A percentile compares a stretch with the other conserved stretches of the same genome.
Evolutionary conservation across 2,113 vertebrate species (phyloP).

Genomic region (Nettapus auritus): DNA sequence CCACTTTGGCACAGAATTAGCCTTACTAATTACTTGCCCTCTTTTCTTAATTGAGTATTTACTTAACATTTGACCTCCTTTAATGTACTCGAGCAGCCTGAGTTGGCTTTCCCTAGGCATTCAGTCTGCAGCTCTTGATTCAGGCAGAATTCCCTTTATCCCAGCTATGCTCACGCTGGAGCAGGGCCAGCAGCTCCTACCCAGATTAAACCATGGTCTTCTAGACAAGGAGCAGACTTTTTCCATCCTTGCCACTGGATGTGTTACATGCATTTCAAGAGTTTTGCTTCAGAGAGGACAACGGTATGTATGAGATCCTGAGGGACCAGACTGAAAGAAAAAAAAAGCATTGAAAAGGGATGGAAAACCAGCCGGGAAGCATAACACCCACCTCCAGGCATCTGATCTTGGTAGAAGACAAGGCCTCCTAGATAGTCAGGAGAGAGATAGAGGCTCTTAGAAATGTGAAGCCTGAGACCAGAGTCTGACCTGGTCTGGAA

Average conservation of each 20-base stretch:
- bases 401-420: not conserved
- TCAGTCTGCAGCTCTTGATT: not conserved
- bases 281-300: not conserved
- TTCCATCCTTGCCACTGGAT: not conserved
- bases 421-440: not conserved
- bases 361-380: not conserved
- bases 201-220: not conserved
- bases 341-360: not conserved
- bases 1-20: conserved; percentile 17
- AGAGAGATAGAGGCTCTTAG: not conserved
- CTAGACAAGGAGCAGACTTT: not conserved
- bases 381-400: not conserved
- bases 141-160: not conserved
- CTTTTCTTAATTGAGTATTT: conserved; percentile 35
- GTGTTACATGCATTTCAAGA: not conserved
- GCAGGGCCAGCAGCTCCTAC: not conserved
- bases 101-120: not conserved
- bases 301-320: not conserved
- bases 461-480: not conserved
- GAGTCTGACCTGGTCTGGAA: not conserved
- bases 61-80: conserved; percentile 23
- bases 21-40: conserved; percentile 8
- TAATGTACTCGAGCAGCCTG: not conserved
- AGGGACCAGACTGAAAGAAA: not conserved
- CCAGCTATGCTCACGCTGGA: not conserved